Conservation (phyloP, 1,140 invertebrate species). For the Hormaphis cornu region DNA sequence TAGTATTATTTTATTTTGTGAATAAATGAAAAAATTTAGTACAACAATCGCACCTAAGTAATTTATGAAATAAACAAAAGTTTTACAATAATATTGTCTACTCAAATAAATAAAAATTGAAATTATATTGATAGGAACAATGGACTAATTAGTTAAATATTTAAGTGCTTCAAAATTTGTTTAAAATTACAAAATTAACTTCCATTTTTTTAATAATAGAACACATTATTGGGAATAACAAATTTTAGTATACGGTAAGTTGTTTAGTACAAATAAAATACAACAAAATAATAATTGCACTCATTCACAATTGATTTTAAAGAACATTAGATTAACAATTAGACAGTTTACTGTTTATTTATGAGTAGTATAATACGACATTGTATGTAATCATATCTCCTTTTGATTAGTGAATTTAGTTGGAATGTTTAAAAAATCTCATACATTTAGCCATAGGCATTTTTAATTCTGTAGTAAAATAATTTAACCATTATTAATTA, state of each 20-base stretch:
- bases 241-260: background rate
- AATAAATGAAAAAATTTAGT: too few relatives aligned
- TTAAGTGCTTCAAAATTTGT: background rate
- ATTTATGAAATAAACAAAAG: too few relatives aligned
- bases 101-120: background rate
- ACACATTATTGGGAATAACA: background rate
- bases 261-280: background rate
- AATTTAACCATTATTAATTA: background rate
- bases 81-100: too few relatives aligned
- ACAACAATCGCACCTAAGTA: too few relatives aligned
- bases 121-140: background rate
- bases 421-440: conserved; percentile 6
- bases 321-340: background rate
- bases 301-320: background rate
- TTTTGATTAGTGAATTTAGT: background rate
- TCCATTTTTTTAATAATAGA: background rate
- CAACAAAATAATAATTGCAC: background rate
- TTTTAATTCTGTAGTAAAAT: background rate
- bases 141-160: background rate
- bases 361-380: too few relatives aligned
- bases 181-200: background rate
- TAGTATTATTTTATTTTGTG: too few relatives aligned
- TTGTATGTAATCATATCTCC: background rate
- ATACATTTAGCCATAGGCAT: background rate
- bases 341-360: background rate